These are phyloP conservation scores for Tolmerus cingulatus DNA, from an alignment of 2,888 invertebrate species.

Conservation along the genomic window DNA sequence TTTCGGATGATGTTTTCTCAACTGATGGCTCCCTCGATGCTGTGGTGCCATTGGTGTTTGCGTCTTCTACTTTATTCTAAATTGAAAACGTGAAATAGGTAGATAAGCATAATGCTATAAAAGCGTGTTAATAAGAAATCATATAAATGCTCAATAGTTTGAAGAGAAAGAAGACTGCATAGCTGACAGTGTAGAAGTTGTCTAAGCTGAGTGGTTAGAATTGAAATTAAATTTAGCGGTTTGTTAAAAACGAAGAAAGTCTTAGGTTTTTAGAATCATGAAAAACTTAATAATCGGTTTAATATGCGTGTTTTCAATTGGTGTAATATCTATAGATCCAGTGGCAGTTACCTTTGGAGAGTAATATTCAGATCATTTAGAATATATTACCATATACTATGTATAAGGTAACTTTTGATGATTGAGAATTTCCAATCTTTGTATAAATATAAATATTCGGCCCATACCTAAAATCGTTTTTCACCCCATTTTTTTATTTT, in stretches of 20 bases:
- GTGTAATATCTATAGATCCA: too few species aligned
- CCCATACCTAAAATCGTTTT: too few species aligned
- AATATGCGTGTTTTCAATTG: neutral
- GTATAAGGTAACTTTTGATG: too few species aligned
- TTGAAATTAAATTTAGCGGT: neutral
- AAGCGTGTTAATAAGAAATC: neutral
- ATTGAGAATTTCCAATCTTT: too few species aligned
- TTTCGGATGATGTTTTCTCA: conserved; percentile 36
- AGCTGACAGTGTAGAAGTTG: neutral
- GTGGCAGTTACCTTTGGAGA: too few species aligned
- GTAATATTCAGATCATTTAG: too few species aligned
- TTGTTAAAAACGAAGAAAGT: neutral
- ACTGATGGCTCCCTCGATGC: conserved; percentile 33
- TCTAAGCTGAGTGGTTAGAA: neutral
- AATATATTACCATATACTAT: too few species aligned
- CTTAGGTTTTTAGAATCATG: neutral
- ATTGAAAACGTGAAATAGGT: neutral
- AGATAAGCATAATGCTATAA: neutral
- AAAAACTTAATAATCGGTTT: neutral
- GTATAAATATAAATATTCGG: too few species aligned
- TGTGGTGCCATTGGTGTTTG: conserved; percentile 42
- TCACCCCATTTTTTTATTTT: too few species aligned
- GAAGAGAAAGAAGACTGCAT: neutral
- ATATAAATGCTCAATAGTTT: neutral
- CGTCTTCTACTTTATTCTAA: conserved; percentile 23